Evolutionary conservation across 2,797 vertebrate species (phyloP).

Genomic region (Ambastaia sidthimunki): DNA sequence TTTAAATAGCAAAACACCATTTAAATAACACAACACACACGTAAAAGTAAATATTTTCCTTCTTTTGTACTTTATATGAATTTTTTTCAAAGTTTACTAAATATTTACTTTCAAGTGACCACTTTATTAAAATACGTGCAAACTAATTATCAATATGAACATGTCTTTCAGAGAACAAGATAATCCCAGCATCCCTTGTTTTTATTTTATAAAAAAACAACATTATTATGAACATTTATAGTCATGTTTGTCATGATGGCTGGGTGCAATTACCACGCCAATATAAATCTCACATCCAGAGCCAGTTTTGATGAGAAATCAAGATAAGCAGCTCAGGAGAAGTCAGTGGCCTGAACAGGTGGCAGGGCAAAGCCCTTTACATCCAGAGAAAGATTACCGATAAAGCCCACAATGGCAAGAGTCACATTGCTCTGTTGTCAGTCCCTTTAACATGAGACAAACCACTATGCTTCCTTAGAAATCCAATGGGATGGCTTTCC

Average conservation of each 20-base stretch:
- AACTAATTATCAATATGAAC: not conserved
- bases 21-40: no score
- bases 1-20: no score
- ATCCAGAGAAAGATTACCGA: constrained; percentile 65
- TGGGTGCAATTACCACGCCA: constrained; percentile 18
- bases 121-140: not conserved
- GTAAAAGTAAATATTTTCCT: no score
- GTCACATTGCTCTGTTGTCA: constrained; percentile 61
- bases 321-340: constrained; percentile 52
- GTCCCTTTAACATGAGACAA: constrained; percentile 58
- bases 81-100: no score
- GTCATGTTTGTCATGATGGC: not conserved
- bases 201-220: not conserved
- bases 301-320: constrained; percentile 53
- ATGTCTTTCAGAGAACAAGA: not conserved
- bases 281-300: constrained; percentile 55
- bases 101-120: not conserved
- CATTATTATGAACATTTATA: not conserved
- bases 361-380: constrained; percentile 65
- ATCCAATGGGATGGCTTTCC: constrained; percentile 55
- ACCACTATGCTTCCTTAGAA: constrained; percentile 57
- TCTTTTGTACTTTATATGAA: no score
- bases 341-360: constrained; percentile 60
- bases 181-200: not conserved
- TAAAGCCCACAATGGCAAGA: constrained; percentile 66